These are phyloP conservation scores for Mylabris phalerata DNA, from an alignment of 1,140 invertebrate species.

Conservation along the genomic window DNA sequence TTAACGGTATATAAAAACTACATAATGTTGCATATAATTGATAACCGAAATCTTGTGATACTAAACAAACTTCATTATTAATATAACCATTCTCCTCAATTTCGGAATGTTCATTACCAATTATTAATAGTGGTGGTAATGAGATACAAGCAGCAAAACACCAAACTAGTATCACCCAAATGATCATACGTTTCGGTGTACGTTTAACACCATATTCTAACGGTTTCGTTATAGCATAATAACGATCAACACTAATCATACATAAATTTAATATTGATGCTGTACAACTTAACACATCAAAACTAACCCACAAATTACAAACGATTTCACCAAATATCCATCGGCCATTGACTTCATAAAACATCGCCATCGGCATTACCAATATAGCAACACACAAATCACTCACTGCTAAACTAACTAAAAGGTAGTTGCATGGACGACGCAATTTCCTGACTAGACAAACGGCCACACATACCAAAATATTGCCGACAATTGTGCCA, in stretches of 20 bases:
- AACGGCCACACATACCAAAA: constrained; percentile 79
- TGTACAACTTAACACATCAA: constrained; percentile 76
- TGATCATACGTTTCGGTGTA: constrained; percentile 74
- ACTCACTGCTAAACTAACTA: constrained; percentile 86
- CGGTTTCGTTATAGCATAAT: constrained; percentile 86
- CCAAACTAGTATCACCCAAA: constrained; percentile 85
- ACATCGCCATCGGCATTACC: constrained; percentile 82
- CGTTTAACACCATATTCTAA: constrained; percentile 83
- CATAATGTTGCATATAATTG: constrained; percentile 86
- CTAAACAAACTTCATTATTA: constrained; percentile 58
- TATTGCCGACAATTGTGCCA: constrained; percentile 80
- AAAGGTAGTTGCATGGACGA: constrained; percentile 76
- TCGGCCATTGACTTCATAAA: constrained; percentile 65
- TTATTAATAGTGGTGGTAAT: constrained; percentile 76
- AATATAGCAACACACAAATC: constrained; percentile 75
- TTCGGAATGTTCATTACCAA: constrained; percentile 73
- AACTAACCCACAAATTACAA: constrained; percentile 85
- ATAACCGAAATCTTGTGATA: constrained; percentile 82
- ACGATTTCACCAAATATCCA: constrained; percentile 79
- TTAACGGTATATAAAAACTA: constrained; percentile 83
- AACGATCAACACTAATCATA: constrained; percentile 83
- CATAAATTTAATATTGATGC: constrained; percentile 89
- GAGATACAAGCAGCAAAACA: constrained; percentile 82
- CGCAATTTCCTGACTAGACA: constrained; percentile 79
- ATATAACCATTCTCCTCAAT: constrained; percentile 42